Conservation (phyloP, 2,888 invertebrate genomes). For the Odontocerum albicorne region DNA sequence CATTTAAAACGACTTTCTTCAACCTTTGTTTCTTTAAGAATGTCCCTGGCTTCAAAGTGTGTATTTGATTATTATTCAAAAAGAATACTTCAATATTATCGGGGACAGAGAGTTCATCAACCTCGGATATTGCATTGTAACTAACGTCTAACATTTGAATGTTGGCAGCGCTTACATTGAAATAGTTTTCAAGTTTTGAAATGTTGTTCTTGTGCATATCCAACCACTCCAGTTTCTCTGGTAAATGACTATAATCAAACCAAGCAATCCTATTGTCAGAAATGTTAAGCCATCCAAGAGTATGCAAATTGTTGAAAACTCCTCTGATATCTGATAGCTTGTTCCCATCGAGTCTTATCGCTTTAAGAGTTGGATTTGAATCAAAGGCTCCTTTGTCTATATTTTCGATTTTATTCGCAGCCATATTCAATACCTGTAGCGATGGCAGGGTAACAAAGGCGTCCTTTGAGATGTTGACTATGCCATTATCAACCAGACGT, state of each 20-base stretch:
- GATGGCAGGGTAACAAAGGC: slow-evolving; percentile 72
- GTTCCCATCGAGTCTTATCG: slow-evolving; percentile 77
- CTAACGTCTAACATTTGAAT: slow-evolving; percentile 78
- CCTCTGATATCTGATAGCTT: slow-evolving; percentile 74
- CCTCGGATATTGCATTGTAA: slow-evolving; percentile 69
- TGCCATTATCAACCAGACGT: slow-evolving; percentile 77
- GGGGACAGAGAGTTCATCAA: slow-evolving; percentile 71
- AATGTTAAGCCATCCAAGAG: slow-evolving; percentile 78
- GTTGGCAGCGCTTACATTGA: slow-evolving; percentile 63
- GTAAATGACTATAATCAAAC: slow-evolving; percentile 80
- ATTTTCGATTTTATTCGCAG: slow-evolving; percentile 73
- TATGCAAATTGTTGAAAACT: slow-evolving; percentile 71
- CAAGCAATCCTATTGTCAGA: slow-evolving; percentile 76
- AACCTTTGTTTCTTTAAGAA: slow-evolving; percentile 71
- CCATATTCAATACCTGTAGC: slow-evolving; percentile 76
- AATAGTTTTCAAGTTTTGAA: slow-evolving; percentile 72
- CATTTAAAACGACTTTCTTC: slow-evolving; percentile 75
- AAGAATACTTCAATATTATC: slow-evolving; percentile 73
- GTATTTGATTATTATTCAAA: slow-evolving; percentile 76
- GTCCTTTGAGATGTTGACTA: slow-evolving; percentile 71
- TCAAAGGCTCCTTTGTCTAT: slow-evolving; percentile 78
- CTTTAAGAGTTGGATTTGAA: slow-evolving; percentile 70
- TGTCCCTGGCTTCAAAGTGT: slow-evolving; percentile 69
- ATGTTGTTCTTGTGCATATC: slow-evolving; percentile 81
- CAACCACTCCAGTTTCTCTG: slow-evolving; percentile 73